These are phyloP conservation scores for Nomada fucata DNA, from an alignment of 2,888 invertebrate species.

Conservation along the genomic window DNA sequence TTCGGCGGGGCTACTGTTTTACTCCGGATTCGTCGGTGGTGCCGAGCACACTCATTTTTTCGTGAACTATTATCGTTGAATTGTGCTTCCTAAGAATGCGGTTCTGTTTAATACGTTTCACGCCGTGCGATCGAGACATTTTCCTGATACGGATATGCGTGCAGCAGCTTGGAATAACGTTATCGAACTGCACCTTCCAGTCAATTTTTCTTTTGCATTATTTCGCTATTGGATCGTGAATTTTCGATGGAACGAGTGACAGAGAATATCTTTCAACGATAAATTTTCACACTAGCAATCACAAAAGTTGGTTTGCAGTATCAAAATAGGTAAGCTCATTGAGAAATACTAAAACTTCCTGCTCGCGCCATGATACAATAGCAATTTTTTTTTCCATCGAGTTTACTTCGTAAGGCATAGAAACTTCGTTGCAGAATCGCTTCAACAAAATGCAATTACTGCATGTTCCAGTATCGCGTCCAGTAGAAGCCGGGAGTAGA, in stretches of 20 bases:
- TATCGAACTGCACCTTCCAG: neutral
- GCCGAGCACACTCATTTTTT: neutral
- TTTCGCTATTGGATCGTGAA: too few relatives aligned
- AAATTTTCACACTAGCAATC: too few relatives aligned
- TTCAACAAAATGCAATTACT: constrained; percentile 12
- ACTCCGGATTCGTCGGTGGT: neutral
- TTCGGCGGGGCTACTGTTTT: neutral
- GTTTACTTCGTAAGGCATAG: constrained; percentile 6
- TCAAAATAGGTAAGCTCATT: too few relatives aligned
- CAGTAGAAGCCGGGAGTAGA: constrained; percentile 5
- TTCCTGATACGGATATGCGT: neutral
- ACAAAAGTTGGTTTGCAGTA: too few relatives aligned
- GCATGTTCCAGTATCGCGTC: constrained; percentile 4
- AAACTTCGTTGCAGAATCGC: constrained; percentile 31
- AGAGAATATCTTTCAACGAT: too few relatives aligned
- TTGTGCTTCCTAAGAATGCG: neutral
- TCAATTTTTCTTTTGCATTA: neutral
- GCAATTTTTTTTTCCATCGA: neutral
- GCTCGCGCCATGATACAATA: constrained; percentile 9
- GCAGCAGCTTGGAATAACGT: neutral
- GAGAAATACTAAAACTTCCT: neutral
- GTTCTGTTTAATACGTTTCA: neutral
- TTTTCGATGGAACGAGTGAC: neutral
- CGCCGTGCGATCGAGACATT: neutral
- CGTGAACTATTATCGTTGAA: constrained; percentile 3